Conservation (phyloP, 2,113 vertebrate genomes). For the Chloebia gouldiae region DNA sequence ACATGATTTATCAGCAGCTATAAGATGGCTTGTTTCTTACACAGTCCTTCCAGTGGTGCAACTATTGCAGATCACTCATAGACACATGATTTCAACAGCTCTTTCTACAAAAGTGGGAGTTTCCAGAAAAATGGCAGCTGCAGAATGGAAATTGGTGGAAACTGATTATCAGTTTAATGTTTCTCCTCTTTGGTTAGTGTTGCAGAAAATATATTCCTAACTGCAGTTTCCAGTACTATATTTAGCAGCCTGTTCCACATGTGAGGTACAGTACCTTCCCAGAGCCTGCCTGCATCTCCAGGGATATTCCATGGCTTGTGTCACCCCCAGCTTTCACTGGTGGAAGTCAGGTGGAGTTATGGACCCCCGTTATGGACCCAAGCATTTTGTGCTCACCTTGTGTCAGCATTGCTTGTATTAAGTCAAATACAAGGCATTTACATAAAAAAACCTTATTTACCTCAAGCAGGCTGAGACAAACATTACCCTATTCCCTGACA, state of each 20-base stretch:
- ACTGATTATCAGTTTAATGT: not conserved
- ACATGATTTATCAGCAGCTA: not conserved
- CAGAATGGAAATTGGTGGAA: not conserved
- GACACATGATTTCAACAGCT: not conserved
- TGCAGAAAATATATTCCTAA: not conserved
- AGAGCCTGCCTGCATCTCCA: not conserved
- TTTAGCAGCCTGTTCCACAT: not conserved
- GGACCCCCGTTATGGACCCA: fast-evolving
- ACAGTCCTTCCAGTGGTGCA: not conserved
- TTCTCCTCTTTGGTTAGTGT: not conserved
- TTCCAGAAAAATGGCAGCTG: not conserved
- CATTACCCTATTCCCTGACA: fast-evolving
- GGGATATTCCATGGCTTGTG: not conserved
- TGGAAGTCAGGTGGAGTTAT: not conserved
- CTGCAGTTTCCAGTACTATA: not conserved
- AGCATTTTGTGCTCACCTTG: not conserved
- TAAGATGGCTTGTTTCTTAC: not conserved
- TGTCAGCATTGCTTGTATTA: not conserved
- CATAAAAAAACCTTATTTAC: fast-evolving
- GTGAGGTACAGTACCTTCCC: not conserved
- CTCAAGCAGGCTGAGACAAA: not conserved
- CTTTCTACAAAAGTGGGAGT: not conserved
- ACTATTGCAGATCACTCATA: not conserved
- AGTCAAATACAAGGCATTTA: not conserved
- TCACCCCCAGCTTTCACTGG: not conserved